A percentile compares a stretch with the other conserved stretches of the same genome.
phyloP scores from a whole-genome alignment of 1,140 invertebrate genomes.

The Drosophila trapezifrons region DNA sequence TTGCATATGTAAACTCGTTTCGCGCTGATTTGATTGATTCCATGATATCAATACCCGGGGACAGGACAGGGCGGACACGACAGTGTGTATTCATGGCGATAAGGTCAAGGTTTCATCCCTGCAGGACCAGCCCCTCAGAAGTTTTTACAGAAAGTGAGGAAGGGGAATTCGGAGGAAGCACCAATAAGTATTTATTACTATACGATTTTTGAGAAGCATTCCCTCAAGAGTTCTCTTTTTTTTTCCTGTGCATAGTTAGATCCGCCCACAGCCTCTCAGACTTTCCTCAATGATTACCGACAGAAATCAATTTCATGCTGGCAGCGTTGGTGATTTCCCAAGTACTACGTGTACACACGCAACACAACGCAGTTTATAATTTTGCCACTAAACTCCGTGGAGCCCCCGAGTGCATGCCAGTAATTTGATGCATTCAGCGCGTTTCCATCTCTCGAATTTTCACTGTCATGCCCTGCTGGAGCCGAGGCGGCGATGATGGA shows the following conservation, averaged over 20 bases:
- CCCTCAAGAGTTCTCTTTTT: neutral
- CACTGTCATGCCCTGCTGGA: constrained; percentile 51
- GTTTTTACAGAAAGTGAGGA: constrained; percentile 8
- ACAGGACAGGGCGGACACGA: constrained; percentile 1
- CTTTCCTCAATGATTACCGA: constrained; percentile 36
- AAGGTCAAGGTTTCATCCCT: constrained; percentile 58
- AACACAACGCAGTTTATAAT: constrained; percentile 50
- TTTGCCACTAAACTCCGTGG: constrained; percentile 29
- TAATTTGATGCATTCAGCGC: constrained; percentile 36
- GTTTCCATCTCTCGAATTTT: constrained; percentile 39
- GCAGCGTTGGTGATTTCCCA: constrained; percentile 19
- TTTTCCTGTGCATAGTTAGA: constrained; percentile 6
- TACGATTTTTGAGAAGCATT: neutral
- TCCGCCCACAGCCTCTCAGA: constrained; percentile 12
- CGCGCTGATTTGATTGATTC: constrained; percentile 71
- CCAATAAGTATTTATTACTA: constrained; percentile 1
- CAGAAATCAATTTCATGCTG: constrained; percentile 39
- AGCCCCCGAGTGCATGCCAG: constrained; percentile 31
- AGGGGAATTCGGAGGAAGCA: neutral
- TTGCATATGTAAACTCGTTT: constrained; percentile 43
- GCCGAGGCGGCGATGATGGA: constrained; percentile 18
- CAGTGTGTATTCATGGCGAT: constrained; percentile 11
- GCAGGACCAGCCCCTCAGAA: neutral
- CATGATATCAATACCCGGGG: constrained; percentile 40
- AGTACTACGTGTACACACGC: constrained; percentile 11